These are phyloP conservation scores for Lagocephalus sceleratus DNA, from an alignment of 2,797 vertebrate species.

Conservation along the genomic window DNA sequence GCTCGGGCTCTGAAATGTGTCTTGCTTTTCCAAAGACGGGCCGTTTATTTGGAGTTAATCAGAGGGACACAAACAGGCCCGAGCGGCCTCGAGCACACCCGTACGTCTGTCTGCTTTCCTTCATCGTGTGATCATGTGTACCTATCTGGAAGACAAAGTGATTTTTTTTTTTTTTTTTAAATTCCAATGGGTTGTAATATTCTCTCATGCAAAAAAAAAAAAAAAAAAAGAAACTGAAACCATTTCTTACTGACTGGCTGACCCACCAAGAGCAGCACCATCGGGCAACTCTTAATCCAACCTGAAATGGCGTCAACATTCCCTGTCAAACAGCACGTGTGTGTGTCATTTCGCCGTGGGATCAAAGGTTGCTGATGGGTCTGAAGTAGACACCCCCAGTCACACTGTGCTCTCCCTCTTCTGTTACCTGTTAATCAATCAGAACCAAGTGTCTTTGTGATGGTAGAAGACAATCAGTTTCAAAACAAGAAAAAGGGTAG, in stretches of 20 bases:
- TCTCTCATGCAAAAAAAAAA: constrained; percentile 65
- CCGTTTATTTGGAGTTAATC: constrained; percentile 79
- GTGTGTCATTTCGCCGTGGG: constrained; percentile 55
- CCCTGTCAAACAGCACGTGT: constrained; percentile 74
- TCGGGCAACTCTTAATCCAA: constrained; percentile 54
- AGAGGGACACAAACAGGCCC: constrained; percentile 72
- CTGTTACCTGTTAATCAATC: constrained; percentile 84
- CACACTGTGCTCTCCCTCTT: constrained; percentile 83
- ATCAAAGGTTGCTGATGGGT: constrained; percentile 52
- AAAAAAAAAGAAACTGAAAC: constrained; percentile 25
- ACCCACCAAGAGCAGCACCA: constrained; percentile 61
- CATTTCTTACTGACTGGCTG: constrained; percentile 69
- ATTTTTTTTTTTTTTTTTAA: constrained; percentile 57
- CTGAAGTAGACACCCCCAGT: constrained; percentile 75
- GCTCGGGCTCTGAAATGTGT: constrained; percentile 69
- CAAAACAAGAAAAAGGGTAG: constrained; percentile 79
- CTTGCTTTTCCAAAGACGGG: constrained; percentile 77
- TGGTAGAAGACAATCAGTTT: constrained; percentile 87
- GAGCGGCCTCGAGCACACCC: constrained; percentile 58
- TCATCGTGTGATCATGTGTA: constrained; percentile 73
- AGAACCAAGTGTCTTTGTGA: constrained; percentile 87
- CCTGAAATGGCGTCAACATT: constrained; percentile 60
- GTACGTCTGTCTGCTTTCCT: constrained; percentile 67
- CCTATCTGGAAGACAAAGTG: constrained; percentile 62
- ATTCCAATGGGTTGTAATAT: constrained; percentile 76